A percentile compares a stretch with the other conserved stretches of the same genome.
Evolutionary conservation across 2,113 vertebrate species (phyloP).

Genomic region (Malaclemys terrapin): DNA sequence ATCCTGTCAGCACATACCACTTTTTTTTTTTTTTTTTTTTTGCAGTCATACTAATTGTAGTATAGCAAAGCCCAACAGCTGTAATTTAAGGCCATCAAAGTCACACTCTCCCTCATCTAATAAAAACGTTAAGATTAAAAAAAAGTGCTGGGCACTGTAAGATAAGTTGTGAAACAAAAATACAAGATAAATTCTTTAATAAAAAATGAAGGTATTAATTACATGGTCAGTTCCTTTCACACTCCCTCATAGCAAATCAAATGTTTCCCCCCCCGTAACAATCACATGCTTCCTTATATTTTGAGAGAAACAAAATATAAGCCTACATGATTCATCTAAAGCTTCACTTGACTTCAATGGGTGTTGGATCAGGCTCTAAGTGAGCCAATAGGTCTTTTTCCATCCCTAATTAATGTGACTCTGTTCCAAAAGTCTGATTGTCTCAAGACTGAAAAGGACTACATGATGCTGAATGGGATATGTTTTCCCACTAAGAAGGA

Average conservation of each 20-base stretch:
- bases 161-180: neutral
- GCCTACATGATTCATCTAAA: neutral
- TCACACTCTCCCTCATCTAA: neutral
- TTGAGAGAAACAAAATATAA: neutral
- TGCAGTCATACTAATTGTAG: neutral
- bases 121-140: neutral
- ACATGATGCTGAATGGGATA: accelerated
- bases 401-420: neutral
- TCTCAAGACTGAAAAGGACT: neutral
- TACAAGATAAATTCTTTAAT: neutral
- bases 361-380: neutral
- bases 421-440: neutral
- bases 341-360: neutral
- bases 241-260: neutral
- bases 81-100: neutral
- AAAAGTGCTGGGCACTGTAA: neutral
- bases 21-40: neutral
- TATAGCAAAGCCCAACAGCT: neutral
- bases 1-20: neutral
- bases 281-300: neutral
- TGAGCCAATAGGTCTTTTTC: neutral
- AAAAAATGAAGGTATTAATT: neutral
- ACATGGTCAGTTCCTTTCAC: neutral
- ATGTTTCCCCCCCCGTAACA: neutral
- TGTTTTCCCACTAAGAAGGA: neutral